phyloP scores from a whole-genome alignment of 2,113 vertebrate species.

The Lophura nycthemera region DNA sequence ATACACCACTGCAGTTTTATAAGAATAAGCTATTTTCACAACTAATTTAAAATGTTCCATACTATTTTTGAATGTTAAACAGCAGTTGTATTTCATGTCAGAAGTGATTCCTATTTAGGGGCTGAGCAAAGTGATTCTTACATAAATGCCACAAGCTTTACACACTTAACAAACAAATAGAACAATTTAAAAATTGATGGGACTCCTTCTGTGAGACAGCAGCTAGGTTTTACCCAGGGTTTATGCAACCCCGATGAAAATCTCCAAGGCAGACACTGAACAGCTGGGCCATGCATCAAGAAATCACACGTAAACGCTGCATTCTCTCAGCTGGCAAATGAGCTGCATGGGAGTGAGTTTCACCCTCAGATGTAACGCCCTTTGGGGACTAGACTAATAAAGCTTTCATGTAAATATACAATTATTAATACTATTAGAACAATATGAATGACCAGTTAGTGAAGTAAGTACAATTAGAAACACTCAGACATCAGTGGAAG shows the following conservation, averaged over 20 bases:
- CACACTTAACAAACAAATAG: background rate
- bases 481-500: background rate
- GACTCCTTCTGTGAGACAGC: background rate
- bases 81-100: background rate
- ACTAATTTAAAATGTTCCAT: background rate
- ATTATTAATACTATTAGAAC: conserved; percentile 4
- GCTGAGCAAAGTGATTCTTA: background rate
- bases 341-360: conserved; percentile 14
- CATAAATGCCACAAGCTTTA: conserved; percentile 15
- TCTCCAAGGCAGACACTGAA: conserved; percentile 29
- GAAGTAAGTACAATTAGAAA: conserved; percentile 7
- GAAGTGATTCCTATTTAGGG: background rate
- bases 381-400: background rate
- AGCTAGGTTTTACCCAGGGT: conserved; percentile 1
- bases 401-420: background rate
- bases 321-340: conserved; percentile 1
- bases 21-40: background rate
- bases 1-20: background rate
- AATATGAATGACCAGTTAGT: background rate
- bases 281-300: conserved; percentile 29
- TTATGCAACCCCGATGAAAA: conserved; percentile 10
- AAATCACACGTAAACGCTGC: conserved; percentile 7
- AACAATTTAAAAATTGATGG: background rate
- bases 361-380: background rate
- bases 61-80: background rate